Percentiles rank a stretch among this genome's conserved stretches.
Evolutionary conservation across 2,797 vertebrate genomes (phyloP).

Genomic region (Clamator glandarius): DNA sequence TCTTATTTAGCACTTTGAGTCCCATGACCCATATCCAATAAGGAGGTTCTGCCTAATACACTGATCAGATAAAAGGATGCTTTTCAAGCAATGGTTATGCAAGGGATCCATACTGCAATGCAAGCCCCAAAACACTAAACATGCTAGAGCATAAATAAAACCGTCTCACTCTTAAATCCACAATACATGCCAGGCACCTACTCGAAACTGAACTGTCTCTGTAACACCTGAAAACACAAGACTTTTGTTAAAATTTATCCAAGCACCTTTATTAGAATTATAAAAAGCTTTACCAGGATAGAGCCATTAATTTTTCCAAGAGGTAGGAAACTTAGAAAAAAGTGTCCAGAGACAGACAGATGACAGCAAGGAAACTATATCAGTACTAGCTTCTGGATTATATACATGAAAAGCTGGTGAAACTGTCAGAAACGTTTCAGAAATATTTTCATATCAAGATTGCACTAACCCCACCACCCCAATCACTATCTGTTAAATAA

Average conservation of each 20-base stretch:
- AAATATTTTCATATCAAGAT: background rate
- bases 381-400: background rate
- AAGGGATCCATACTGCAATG: background rate
- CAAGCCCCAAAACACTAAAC: background rate
- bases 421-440: background rate
- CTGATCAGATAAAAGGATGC: conserved; percentile 49
- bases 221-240: background rate
- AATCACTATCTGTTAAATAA: background rate
- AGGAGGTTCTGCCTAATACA: conserved; percentile 42
- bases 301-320: background rate
- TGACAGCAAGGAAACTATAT: background rate
- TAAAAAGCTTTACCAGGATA: background rate
- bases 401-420: background rate
- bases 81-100: conserved; percentile 47
- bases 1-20: conserved; percentile 41
- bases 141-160: conserved; percentile 12
- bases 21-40: conserved; percentile 45
- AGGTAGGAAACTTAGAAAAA: background rate
- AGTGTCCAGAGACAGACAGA: background rate
- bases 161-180: background rate
- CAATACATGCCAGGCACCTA: background rate
- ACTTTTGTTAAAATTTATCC: background rate
- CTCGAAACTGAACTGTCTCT: background rate
- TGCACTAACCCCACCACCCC: background rate
- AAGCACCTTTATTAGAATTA: background rate